Evolutionary conservation across 2,113 vertebrate genomes (phyloP), one percentile per base, ranked within the genome.

Genomic region (Cyphomyrus discorhynchus): DNA sequence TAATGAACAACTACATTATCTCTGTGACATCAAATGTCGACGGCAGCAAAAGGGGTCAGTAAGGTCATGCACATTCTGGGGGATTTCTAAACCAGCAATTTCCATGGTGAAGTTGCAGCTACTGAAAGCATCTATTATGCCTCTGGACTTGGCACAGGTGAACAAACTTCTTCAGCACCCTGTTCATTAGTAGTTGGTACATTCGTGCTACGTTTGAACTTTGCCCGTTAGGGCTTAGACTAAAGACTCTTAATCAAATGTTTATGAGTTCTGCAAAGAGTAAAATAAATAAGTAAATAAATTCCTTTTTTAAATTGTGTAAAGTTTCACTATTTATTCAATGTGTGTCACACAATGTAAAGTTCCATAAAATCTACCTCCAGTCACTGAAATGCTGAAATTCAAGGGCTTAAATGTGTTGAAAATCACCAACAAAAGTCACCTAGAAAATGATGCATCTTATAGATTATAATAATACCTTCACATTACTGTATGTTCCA

Each of bases 111-210:
- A 96, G 95, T 82, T 89, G 52, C 70, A 94, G 95, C 93, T 93
- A 93, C 95, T 97, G 96, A 97, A 97, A 97, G 96, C 96, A 96
- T 95, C 96, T 96, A 96, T 97, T 97, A 96, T 97, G 93, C 92
- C 88, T 91, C 31, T 91, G 92, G 93, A 93, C 94, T 92, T 91
- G 2, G 77, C 56, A 87, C 92, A 94, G 96, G 96, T 95, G 95
- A 96, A 95, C 93, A 95, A 95, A 93, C 94, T 94, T 93, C 95
- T 94, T 92, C 93, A 52, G 88, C 62, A 31, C 62, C 92, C 93
- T 92, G 94, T 96, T 97, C 93, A 91, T 96, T 96, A 96, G 94
- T 90, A 92, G 94, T 93, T 95, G 85, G 89, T 93, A 95, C 95
- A 21, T 83, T 83, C 3, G 35, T 83, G 17, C 80, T 96, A 93